Evolutionary conservation across 2,797 vertebrate genomes (phyloP), one percentile per base, ranked within the genome.

Genomic region (Octomys mimax): DNA sequence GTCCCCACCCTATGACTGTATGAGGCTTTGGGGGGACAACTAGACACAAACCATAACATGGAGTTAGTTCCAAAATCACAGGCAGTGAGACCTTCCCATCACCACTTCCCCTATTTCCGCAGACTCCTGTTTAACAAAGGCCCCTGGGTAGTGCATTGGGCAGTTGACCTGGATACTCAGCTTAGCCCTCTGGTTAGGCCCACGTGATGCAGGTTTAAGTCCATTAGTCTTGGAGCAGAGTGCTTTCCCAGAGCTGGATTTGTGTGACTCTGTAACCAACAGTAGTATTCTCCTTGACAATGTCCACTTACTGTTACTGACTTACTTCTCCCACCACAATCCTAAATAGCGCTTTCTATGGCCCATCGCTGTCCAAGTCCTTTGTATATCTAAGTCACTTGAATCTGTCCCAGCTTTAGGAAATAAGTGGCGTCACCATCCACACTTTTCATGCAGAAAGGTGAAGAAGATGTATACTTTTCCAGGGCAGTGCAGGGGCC

Each of bases 1-100:
- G n/a, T n/a, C n/a, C n/a, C n/a, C n/a, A n/a, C n/a, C n/a, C n/a
- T n/a, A n/a, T n/a, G n/a, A n/a, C n/a, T n/a, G n/a, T n/a, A n/a
- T n/a, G n/a, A n/a, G n/a, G n/a, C n/a, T n/a, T n/a, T n/a, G n/a
- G n/a, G n/a, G n/a, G n/a, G n/a, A n/a, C n/a, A n/a, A n/a, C n/a
- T n/a, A n/a, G n/a, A n/a, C n/a, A n/a, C n/a, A n/a, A n/a, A n/a
- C n/a, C n/a, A n/a, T n/a, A n/a, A n/a, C n/a, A n/a, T 39, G 52
- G 42, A 96, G 81, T 95, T 93, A 81, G 75, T 90, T 90, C 73
- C 12, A 73, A 73, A 92, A 42, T 16, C 13, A 46, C 42, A 87
- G 49, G 22, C 5, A 68, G 9, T 2, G 19, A 39, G 75, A 54
- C 79, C 22, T 89, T 33, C 31, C 59, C 5, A 57, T 68, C 31